Evolutionary conservation across 2,888 invertebrate species (phyloP), one percentile per base, ranked within the genome.

Genomic region (Drosophila subquinaria): DNA sequence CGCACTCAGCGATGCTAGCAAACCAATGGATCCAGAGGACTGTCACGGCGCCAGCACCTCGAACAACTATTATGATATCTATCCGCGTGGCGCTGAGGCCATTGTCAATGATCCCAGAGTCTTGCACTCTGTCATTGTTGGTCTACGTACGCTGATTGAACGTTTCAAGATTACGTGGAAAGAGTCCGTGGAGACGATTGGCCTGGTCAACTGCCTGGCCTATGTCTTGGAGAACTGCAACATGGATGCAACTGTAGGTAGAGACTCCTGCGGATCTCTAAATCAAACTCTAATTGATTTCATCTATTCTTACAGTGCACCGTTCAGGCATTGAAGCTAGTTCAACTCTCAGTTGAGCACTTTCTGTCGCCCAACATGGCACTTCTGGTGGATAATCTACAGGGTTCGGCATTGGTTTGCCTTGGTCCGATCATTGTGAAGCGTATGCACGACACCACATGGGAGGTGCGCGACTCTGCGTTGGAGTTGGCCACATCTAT

Each of bases 391-490:
- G 96, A 96, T 82, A 94, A 95, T 17, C 93, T 95, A 56, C 94
- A 94, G 2, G 95, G 95, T 3, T 94, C 95, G 0, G 93, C 95
- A 0, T 94, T 96, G 91, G 94, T 95, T 69, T 94, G 95, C 68
- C 92, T 97, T 9, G 96, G 96, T 0, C 94, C 94, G 11, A 94
- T 96, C 11, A 94, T 97, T 5, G 94, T 94, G 55, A 94, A 94
- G 90, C 95, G 96, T 88, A 93, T 96, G 89, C 95, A 96, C 78
- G 96, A 96, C 88, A 92, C 94, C 4, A 94, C 95, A 53, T 97
- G 97, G 97, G 97, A 97, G 91, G 95, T 97, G 1, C 94, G 96
- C 42, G 97, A 97, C 81, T 96, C 96, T 4, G 95, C 96, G 0
- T 89, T 97, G 30, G 97, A 97, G 91, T 93, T 97, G 43, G 92